phyloP scores from a whole-genome alignment of 1,140 invertebrate species.

The Anastrepha ludens region DNA sequence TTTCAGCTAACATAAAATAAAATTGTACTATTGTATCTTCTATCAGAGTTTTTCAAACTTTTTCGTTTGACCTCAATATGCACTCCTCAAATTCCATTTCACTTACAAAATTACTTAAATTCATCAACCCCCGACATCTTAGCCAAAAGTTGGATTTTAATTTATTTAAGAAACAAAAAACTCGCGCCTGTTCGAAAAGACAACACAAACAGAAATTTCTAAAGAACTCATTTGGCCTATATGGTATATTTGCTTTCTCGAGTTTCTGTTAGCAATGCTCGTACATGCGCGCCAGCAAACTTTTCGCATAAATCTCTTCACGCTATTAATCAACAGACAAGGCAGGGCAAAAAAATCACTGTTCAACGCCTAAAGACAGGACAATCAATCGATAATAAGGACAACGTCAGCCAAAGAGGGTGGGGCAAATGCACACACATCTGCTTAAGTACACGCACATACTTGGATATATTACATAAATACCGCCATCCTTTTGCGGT shows the following conservation, averaged over 20 bases:
- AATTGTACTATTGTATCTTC: background rate
- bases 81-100: background rate
- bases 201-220: background rate
- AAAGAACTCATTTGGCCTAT: background rate
- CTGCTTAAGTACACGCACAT: no score
- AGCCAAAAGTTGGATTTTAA: background rate
- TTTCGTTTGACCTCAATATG: background rate
- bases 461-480: background rate
- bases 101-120: background rate
- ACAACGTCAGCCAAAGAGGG: background rate
- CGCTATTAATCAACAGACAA: constrained; percentile 44
- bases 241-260: background rate
- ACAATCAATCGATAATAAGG: constrained; percentile 49
- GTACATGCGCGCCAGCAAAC: constrained; percentile 33
- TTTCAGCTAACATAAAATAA: background rate
- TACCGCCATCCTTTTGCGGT: background rate
- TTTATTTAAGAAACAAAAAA: background rate
- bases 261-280: background rate
- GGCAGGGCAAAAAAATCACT: constrained; percentile 41
- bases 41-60: background rate
- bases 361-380: constrained; percentile 39
- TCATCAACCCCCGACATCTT: background rate
- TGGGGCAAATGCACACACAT: background rate
- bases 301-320: constrained; percentile 45
- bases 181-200: background rate